Base-by-base conservation (phyloP, 1,140 invertebrate genomes). In the Bombus picipes region DNA sequence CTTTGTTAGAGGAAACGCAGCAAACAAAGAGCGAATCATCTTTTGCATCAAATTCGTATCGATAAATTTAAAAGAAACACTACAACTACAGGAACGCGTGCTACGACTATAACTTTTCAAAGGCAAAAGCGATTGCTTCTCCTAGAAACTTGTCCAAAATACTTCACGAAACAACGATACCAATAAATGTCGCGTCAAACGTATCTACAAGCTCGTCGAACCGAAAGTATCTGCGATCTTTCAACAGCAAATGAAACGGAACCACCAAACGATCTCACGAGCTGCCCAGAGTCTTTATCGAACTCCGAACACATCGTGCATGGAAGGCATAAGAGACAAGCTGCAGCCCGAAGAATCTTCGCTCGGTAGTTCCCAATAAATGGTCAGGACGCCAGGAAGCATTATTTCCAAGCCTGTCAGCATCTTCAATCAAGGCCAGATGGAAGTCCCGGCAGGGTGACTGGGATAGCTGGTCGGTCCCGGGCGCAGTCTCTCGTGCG, bases 341-440 rank as follows among this genome's bases (percentile, higher is more conserved):
- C 15, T 10, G 12, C 34, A 1, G 10, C 12, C 34, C 8, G 25
- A 78, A 22, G 57, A 57, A 41, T 39, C 13, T 34, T 65, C n/a
- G 32, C 37, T 62, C 9, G 57, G 22, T 5, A 22, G 72, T n/a
- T 65, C 8, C 41, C 74, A 41, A 68, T 83, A 53, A 78, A 83
- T 68, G 65, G 13, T 22, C 53, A 32, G 25, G n/a, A 47, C 53
- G 57, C 53, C 77, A 39, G 77, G 68, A 62, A 73, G 83, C 77
- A 85, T 85, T 85, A 80, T 85, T 85, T 65, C 76, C 66, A 22
- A 53, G 32, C 76, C 77, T 85, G 83, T 80, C 83, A 80, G 76
- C 76, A 53, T 85, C 83, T 80, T 85, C 83, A 85, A 85, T 85
- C 83, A 80, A 80, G 77, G 15, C n/a, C 65, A 70, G 82, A 73